Conservation (phyloP, 2,113 vertebrate genomes). For the Sminthopsis crassicaudata region DNA sequence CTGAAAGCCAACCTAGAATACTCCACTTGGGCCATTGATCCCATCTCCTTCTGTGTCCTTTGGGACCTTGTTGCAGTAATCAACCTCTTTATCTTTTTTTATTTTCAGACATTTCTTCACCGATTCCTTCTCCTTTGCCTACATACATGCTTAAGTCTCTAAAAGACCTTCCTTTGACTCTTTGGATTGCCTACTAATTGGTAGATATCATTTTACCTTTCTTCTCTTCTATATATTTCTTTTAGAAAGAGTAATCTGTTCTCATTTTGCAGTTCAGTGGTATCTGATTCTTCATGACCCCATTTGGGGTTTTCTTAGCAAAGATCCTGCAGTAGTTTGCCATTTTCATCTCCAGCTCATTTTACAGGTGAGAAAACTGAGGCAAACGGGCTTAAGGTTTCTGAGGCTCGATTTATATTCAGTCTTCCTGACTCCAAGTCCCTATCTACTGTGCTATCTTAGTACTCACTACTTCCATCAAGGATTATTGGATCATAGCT, state of each 20-base stretch:
- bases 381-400: not conserved
- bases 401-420: not conserved
- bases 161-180: not conserved
- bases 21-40: not conserved
- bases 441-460: not conserved
- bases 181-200: not conserved
- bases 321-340: not conserved
- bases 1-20: conserved; percentile 50
- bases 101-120: not conserved
- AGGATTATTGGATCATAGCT: not conserved
- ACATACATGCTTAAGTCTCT: not conserved
- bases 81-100: not conserved
- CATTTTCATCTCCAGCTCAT: not conserved
- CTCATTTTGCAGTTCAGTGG: not conserved
- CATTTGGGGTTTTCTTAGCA: not conserved
- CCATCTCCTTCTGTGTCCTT: not conserved
- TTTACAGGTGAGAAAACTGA: not conserved
- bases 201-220: not conserved
- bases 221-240: not conserved
- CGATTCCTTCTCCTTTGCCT: not conserved
- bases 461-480: not conserved
- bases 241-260: not conserved
- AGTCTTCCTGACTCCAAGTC: not conserved
- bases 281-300: not conserved
- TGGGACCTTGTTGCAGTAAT: not conserved